phyloP scores from a whole-genome alignment of 2,113 vertebrate species.

The Paratilapia polleni region DNA sequence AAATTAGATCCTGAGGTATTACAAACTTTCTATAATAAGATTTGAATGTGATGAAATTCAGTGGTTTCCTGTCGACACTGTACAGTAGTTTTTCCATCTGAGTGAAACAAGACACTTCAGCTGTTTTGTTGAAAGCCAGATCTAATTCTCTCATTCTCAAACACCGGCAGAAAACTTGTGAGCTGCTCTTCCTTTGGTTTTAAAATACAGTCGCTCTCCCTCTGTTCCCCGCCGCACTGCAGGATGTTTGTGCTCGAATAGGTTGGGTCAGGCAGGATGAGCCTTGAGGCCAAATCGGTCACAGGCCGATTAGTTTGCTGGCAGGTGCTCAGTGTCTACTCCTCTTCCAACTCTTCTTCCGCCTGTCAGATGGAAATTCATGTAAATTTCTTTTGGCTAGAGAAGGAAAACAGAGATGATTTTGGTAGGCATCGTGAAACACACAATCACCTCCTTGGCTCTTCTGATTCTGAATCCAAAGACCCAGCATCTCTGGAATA shows the following conservation, averaged over 20 bases:
- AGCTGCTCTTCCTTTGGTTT: background rate
- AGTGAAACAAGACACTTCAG: background rate
- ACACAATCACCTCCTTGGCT: background rate
- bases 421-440: background rate
- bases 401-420: background rate
- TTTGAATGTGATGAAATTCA: slow-evolving; percentile 15
- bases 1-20: slow-evolving; percentile 7
- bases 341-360: background rate
- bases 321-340: slow-evolving; percentile 32
- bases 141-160: background rate
- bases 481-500: background rate
- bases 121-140: background rate
- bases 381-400: slow-evolving; percentile 2
- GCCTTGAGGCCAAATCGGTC: slow-evolving; percentile 47
- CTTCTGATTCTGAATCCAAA: background rate
- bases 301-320: slow-evolving; percentile 49
- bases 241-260: slow-evolving; percentile 32
- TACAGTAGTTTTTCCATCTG: background rate
- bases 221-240: background rate
- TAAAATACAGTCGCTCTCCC: background rate
- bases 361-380: slow-evolving; percentile 25
- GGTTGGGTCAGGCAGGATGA: slow-evolving; percentile 14
- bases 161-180: background rate
- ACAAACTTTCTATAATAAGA: background rate
- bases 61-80: background rate